Percentiles rank a stretch among this genome's conserved stretches.
Evolutionary conservation across 2,888 invertebrate genomes (phyloP).

Genomic region (Euzetes globulus): DNA sequence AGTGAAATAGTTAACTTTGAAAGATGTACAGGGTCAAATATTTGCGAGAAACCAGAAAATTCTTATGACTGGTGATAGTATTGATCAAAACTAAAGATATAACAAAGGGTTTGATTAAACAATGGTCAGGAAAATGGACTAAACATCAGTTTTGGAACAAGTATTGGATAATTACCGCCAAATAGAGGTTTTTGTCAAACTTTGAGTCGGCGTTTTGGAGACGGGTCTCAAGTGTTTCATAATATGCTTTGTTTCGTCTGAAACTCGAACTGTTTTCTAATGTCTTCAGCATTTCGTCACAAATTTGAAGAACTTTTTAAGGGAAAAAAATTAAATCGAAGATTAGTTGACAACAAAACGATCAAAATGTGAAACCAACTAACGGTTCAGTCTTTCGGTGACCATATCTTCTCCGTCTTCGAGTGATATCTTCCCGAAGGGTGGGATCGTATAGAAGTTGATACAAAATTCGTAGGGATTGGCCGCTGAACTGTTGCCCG

Average conservation of each 20-base stretch:
- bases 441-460: constrained; percentile 69
- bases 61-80: no score
- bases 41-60: no score
- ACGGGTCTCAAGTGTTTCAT: constrained; percentile 24
- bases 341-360: not conserved
- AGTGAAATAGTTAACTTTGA: no score
- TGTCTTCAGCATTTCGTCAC: constrained; percentile 58
- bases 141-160: no score
- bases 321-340: constrained; percentile 11
- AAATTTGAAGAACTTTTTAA: constrained; percentile 58
- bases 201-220: constrained; percentile 15
- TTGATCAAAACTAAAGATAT: no score
- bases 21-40: no score
- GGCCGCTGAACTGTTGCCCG: constrained; percentile 47
- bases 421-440: constrained; percentile 63
- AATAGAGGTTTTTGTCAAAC: constrained; percentile 31
- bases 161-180: constrained; percentile 10
- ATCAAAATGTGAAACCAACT: constrained; percentile 30
- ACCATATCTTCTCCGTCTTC: constrained; percentile 81
- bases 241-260: constrained; percentile 35
- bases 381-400: constrained; percentile 66
- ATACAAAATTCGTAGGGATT: constrained; percentile 65
- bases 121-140: no score
- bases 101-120: no score
- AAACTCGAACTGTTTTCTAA: constrained; percentile 7